A percentile compares a stretch with the other conserved stretches of the same genome.
These are phyloP conservation scores for Ceyx cyanopectus DNA, from an alignment of 2,113 vertebrate species.

Conservation along the genomic window DNA sequence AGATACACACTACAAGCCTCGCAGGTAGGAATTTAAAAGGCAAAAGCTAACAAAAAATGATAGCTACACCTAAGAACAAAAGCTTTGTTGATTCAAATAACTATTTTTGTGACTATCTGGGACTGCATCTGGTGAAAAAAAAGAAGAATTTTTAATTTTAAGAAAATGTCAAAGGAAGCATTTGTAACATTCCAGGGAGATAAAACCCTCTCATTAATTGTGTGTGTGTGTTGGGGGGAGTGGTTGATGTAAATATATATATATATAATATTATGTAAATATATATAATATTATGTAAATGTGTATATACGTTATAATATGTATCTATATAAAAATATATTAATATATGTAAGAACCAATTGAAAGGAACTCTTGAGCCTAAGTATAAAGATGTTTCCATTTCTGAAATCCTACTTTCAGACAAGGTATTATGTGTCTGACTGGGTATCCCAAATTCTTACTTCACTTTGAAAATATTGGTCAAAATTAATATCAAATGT, in stretches of 20 bases:
- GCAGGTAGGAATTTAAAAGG: not conserved
- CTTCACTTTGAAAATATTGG: not conserved
- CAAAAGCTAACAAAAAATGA: not conserved
- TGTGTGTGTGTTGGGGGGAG: fast-evolving
- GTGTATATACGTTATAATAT: too few relatives aligned
- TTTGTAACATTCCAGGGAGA: not conserved
- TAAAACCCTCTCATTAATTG: not conserved
- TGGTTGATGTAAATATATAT: not conserved
- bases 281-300: too few relatives aligned
- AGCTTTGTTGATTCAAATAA: not conserved
- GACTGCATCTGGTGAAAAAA: not conserved
- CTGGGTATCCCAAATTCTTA: not conserved
- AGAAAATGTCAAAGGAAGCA: not conserved
- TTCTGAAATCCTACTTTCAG: not conserved
- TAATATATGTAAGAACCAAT: not conserved
- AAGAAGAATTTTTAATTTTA: not conserved
- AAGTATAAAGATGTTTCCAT: not conserved
- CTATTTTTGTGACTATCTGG: not conserved
- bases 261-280: fast-evolving
- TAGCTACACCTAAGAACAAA: not conserved
- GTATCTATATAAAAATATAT: not conserved
- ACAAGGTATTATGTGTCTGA: not conserved
- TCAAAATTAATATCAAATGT: not conserved
- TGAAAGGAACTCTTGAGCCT: not conserved
- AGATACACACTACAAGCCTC: not conserved